Evolutionary conservation across 2,797 vertebrate genomes (phyloP), one percentile per base, ranked within the genome.

Genomic region (Leuciscus waleckii): DNA sequence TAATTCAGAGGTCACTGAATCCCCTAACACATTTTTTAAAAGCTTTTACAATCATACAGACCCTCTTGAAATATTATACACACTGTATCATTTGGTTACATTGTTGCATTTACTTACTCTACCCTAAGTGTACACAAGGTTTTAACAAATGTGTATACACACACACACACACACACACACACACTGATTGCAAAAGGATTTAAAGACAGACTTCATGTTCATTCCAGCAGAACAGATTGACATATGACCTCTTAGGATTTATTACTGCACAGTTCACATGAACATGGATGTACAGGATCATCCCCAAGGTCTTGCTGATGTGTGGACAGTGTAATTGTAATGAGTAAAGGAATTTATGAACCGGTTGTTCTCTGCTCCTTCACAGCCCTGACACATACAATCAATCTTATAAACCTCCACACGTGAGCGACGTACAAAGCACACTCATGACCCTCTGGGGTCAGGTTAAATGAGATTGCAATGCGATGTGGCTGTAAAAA

Each of bases 171-270:
- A 43, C 14, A 7, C 10, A 0, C 8, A 1, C 79, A 37, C 43
- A 32, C 69, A 32, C 54, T 29, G 69, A 73, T 49, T 63, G 39
- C 19, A 51, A 37, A 79, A 71, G 26, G 51, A 71, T 69, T 58
- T 78, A 21, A 65, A 19, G 58, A 51, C 43, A 19, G 49, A 35
- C n/a, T 39, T 71, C 35, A 71, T 54, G 54, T 61, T 69, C 35
- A 78, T 2, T 29, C 49, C 46, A 41, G n/a, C 37, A 81, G 74
- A 49, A 88, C 87, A 88, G 89, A 94, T 92, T 88, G 92, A 92
- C 86, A 74, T 41, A 90, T 88, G 77, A 90, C 92, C 68, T 79
- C 41, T 63, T 0, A 86, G 75, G 83, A 85, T 85, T 74, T 85
- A 79, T 80, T 80, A 84, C 68, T 80, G 77, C 74, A 19, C 49